Evolutionary conservation across 2,888 invertebrate species (phyloP).

Genomic region (Apodemia hepburni): DNA sequence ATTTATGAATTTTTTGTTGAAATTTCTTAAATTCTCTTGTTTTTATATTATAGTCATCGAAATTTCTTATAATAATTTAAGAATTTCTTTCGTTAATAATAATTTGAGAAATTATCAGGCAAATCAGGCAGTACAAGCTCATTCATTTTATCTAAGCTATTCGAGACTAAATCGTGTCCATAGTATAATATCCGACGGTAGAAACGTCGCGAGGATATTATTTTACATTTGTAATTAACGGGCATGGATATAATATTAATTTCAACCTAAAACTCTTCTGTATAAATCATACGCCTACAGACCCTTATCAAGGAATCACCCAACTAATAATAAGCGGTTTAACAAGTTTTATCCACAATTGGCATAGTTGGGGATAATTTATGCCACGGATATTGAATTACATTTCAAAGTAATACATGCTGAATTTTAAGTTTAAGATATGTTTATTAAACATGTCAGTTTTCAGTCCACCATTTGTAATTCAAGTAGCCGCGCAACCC

Average conservation of each 20-base stretch:
- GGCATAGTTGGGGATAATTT: constrained; percentile 4
- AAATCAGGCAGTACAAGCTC: too few relatives aligned
- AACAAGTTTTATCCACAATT: neutral
- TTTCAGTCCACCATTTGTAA: neutral
- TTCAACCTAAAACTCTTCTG: neutral
- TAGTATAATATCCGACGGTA: too few relatives aligned
- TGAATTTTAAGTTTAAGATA: neutral
- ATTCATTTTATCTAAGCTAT: too few relatives aligned
- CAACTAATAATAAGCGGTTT: constrained; percentile 2
- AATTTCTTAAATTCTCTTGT: too few relatives aligned
- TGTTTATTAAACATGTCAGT: neutral
- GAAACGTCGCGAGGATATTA: too few relatives aligned
- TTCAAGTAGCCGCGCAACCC: neutral
- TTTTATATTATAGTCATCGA: too few relatives aligned
- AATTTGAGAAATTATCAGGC: too few relatives aligned
- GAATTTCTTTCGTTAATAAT: too few relatives aligned
- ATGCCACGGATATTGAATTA: neutral
- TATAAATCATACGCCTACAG: neutral
- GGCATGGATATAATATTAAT: neutral
- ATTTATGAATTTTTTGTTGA: too few relatives aligned
- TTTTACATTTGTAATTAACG: too few relatives aligned
- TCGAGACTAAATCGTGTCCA: too few relatives aligned
- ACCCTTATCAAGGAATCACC: constrained; percentile 1
- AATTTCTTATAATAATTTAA: too few relatives aligned
- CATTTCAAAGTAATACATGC: neutral